phyloP scores from a whole-genome alignment of 2,888 invertebrate species.

The Cremastinae sp. region DNA sequence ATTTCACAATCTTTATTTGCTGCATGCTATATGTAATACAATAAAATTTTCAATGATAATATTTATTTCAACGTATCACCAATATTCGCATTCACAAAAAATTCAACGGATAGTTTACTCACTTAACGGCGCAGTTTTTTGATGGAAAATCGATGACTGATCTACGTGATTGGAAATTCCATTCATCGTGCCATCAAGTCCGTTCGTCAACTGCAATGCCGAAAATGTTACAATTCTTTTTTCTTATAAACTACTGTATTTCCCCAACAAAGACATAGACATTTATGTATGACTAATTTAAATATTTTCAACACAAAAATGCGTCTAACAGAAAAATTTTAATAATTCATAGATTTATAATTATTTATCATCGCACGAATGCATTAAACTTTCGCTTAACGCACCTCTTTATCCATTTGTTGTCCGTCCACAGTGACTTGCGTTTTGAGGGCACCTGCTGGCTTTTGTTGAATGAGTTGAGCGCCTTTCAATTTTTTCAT shows the following conservation, averaged over 20 bases:
- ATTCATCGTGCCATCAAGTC: slow-evolving; percentile 25
- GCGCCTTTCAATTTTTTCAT: slow-evolving; percentile 64
- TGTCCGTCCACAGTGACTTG: slow-evolving; percentile 13
- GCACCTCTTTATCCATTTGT: slow-evolving; percentile 48
- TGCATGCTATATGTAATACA: neutral
- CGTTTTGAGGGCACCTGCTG: slow-evolving; percentile 15
- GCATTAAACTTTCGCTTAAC: slow-evolving; percentile 38
- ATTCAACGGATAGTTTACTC: slow-evolving; percentile 20
- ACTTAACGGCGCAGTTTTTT: slow-evolving; percentile 35
- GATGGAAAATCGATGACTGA: slow-evolving; percentile 25
- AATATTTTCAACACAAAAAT: too few species aligned
- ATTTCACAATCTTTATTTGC: neutral
- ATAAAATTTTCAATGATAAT: neutral
- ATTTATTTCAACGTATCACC: neutral
- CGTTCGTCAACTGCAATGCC: slow-evolving; percentile 36
- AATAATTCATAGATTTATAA: neutral
- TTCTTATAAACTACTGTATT: neutral
- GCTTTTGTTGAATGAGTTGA: slow-evolving; percentile 32
- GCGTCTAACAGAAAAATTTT: too few species aligned
- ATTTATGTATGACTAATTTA: too few species aligned
- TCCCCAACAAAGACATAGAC: too few species aligned
- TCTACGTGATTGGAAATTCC: slow-evolving; percentile 26
- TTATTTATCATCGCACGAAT: slow-evolving; percentile 1
- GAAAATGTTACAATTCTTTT: neutral
- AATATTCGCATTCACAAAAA: neutral